Evolutionary conservation across 2,888 invertebrate genomes (phyloP), one percentile per base, ranked within the genome.

Genomic region (Heliconius ethilla): DNA sequence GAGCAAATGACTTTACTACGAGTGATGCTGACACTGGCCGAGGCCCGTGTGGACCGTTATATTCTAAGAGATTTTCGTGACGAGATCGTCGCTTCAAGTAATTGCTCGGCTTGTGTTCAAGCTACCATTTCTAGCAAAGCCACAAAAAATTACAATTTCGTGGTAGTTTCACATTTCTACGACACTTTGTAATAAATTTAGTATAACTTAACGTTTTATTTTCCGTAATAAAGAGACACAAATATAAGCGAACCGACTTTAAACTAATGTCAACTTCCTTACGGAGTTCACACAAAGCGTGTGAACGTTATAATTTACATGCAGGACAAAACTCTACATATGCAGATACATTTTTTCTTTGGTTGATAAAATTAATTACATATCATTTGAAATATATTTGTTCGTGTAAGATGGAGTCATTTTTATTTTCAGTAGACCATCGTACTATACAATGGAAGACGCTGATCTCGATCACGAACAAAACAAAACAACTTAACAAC

Each of bases 61-160:
- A 83, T 85, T 84, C 82, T 83, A 84, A 86, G 86, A 89, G 86
- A 89, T 90, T 89, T 90, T 89, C 89, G 89, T 90, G 88, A 89
- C 89, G 86, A 88, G 87, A 89, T 88, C 84, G 83, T 81, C 80
- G 83, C 84, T 85, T 83, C 81, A 80, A 84, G 85, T 88, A 88
- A 89, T 89, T 87, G 86, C 83, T 85, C 82, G 82, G 82, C 80
- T 81, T 82, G 81, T 76, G 80, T 81, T 82, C 69, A 62, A 75
- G 82, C 82, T 83, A 83, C 83, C 81, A 81, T 83, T 83, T 82
- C 78, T 74, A 78, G 75, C 70, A 79, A 76, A 78, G 76, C 73
- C 78, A 78, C 69, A 78, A 77, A 78, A 78, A 72, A 75, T 67
- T 59, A 62, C 66, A 78, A 67, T 79, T 72, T 67, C 33, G 66